Evolutionary conservation across 2,797 vertebrate species (phyloP).

Genomic region (Dendrocincla fuliginosa): DNA sequence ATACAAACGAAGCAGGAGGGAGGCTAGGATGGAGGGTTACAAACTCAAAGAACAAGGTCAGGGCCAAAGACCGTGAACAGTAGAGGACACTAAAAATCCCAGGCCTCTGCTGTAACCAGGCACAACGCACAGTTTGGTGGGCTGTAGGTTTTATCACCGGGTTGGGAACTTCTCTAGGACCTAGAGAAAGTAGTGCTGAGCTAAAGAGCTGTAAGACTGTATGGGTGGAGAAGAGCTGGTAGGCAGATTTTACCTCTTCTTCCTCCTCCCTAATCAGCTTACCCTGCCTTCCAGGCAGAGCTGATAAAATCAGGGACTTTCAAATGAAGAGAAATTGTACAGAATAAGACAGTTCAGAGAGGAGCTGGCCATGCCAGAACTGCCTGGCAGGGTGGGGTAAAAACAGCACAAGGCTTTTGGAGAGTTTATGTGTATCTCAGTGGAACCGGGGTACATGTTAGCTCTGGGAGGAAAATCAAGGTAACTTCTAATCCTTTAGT

Average conservation of each 20-base stretch:
- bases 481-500: not conserved
- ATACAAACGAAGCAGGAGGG: not conserved
- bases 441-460: not conserved
- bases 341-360: not conserved
- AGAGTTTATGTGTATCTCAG: not conserved
- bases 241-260: slow-evolving; percentile 4
- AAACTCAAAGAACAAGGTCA: not conserved
- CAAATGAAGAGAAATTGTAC: slow-evolving; percentile 8
- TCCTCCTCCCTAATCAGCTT: not conserved
- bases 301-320: slow-evolving; percentile 65
- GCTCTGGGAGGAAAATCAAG: not conserved
- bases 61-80: not conserved
- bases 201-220: not conserved
- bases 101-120: not conserved
- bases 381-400: not conserved
- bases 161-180: not conserved
- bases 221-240: not conserved
- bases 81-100: slow-evolving; percentile 2
- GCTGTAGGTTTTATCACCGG: not conserved
- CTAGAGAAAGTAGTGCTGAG: not conserved
- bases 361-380: not conserved
- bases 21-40: not conserved
- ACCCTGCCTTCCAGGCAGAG: slow-evolving; percentile 16
- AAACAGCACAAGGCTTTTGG: not conserved
- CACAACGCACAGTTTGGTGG: not conserved